phyloP scores from a whole-genome alignment of 2,888 invertebrate species.

The Eristalis intricaria region DNA sequence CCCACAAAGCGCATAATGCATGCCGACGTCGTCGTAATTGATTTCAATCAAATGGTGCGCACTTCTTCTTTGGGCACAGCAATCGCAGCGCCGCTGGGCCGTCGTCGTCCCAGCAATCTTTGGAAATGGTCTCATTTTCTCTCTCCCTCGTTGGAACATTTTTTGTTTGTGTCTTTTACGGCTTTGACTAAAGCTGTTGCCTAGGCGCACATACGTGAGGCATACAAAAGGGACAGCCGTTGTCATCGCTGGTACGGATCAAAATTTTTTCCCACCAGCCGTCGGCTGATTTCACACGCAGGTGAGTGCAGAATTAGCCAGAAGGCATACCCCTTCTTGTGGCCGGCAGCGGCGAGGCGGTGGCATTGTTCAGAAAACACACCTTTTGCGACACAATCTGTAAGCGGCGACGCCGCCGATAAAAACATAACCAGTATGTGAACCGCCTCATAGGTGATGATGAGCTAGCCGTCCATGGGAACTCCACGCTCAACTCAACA shows the following conservation, averaged over 20 bases:
- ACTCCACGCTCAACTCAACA: constrained; percentile 66
- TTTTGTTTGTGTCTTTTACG: not conserved
- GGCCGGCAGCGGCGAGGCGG: not conserved
- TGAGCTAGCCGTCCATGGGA: constrained; percentile 14
- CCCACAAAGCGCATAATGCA: constrained; percentile 23
- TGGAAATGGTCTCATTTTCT: constrained; percentile 6
- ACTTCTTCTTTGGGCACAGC: not conserved
- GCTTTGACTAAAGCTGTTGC: not conserved
- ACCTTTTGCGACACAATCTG: constrained; percentile 49
- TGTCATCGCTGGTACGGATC: constrained; percentile 6
- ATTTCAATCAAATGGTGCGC: constrained; percentile 56
- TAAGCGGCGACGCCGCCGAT: constrained; percentile 19
- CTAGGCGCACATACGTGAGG: not conserved
- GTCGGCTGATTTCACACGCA: constrained; percentile 43
- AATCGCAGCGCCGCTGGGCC: not conserved
- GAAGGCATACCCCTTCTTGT: constrained; percentile 18
- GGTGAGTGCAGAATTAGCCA: constrained; percentile 28
- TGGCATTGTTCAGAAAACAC: constrained; percentile 41
- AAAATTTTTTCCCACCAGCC: constrained; percentile 30
- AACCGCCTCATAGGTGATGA: constrained; percentile 16
- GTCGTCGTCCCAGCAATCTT: not conserved
- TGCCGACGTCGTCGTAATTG: constrained; percentile 47
- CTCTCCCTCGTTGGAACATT: not conserved
- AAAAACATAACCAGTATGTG: constrained; percentile 4
- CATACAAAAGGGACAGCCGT: not conserved